Evolutionary conservation across 2,797 vertebrate species (phyloP), one percentile per base, ranked within the genome.

Genomic region (Phoxinus dragarum): DNA sequence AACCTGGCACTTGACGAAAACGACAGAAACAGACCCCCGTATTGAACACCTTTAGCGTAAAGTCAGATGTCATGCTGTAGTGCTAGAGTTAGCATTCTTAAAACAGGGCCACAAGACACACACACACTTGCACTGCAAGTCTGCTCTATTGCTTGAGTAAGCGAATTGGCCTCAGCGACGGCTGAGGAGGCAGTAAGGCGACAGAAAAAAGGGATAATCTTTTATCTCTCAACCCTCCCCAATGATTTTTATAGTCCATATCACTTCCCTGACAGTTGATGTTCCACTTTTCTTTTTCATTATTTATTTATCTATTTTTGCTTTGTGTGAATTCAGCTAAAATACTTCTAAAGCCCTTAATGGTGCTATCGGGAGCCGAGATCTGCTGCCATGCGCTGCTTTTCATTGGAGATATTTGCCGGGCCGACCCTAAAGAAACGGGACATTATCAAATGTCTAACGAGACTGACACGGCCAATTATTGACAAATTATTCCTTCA

Each of bases 271-370:
- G 94, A 93, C 94, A 95, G 93, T 93, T 94, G 93, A 94, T 89
- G 92, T 91, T 94, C 93, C 94, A 94, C 93, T 95, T 94, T 94
- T 93, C 88, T 56, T 88, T 94, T 95, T 95, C 92, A 96, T 95
- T 95, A 96, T 95, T 96, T 96, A 95, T 95, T 95, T 95, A 94
- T 95, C 93, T 94, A 94, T 95, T 95, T 95, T 89, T 90, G 93
- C 93, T 95, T 96, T 95, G 95, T 95, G 95, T 95, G 94, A 95
- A 94, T 96, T 96, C 95, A 95, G 95, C 95, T 96, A 95, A 96
- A 96, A 96, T 94, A 94, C 95, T 95, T 96, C 94, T 94, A 91
- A 95, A 94, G 94, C 91, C 85, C 94, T 94, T 96, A 95, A 95
- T 95, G 94, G 93, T 69, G 83, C 82, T 95, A 96, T 96, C 95